Evolutionary conservation across 2,888 invertebrate species (phyloP), one percentile per base, ranked within the genome.

Genomic region (Acanthococcus lagerstroemiae): DNA sequence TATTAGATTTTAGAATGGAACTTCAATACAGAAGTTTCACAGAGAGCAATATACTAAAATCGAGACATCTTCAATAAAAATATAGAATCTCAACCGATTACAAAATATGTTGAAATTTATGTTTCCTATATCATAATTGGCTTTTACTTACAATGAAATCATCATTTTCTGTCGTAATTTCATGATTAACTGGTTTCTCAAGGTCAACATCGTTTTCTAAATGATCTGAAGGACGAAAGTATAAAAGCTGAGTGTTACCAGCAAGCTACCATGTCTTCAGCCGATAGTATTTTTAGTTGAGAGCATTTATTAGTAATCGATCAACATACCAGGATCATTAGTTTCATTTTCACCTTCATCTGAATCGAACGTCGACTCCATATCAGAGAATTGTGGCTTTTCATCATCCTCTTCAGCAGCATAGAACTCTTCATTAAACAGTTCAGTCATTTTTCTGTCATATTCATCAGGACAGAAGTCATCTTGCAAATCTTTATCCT

Each of bases 381-480:
- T 81, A 69, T 86, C 86, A 0, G 89, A 86, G 78, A 94, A 94
- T 70, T 84, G 84, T 0, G 95, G 96, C 74, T 95, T 95, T 69
- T 84, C 80, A 21, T 82, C 83, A 68, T 82, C 83, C 68, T 82
- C 85, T 7, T 81, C 84, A 0, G 82, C 83, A 6, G 84, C 80
- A 77, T 96, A 95, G 79, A 87, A 95, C 63, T 92, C 83, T 54
- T 92, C 88, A 76, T 88, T 84, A 76, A 95, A 96, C 54, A 94
- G 77, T 73, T 86, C 82, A 71, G 83, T 80, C 95, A 96, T 96
- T 72, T 86, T 83, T 68, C 80, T 80, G 76, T 96, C 95, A 76
- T 96, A 87, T 68, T 85, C 85, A 7, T 82, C 85, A 0, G 95
- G 94, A 78, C 96, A 91, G 76, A 95, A 94, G 73, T 94, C 93